Conservation (phyloP, 1,140 invertebrate species). For the Anastrepha obliqua region DNA sequence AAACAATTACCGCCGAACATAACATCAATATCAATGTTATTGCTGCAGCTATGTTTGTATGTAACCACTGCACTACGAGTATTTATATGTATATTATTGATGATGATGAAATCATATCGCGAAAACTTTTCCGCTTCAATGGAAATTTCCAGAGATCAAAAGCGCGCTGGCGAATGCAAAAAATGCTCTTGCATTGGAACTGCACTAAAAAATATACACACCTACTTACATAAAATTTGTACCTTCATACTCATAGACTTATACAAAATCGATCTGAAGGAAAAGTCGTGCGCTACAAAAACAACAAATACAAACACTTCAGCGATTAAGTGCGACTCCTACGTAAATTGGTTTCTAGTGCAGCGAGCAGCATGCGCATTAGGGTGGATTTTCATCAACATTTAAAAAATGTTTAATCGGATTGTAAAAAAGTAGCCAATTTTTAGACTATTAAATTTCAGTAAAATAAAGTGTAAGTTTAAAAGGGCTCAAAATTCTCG, state of each 20-base stretch:
- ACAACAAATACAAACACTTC: background rate
- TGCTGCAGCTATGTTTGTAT: background rate
- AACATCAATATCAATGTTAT: background rate
- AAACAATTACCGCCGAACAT: background rate
- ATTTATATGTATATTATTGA: background rate
- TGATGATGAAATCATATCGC: slow-evolving; percentile 34
- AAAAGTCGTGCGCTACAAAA: slow-evolving; percentile 29
- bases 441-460: no score
- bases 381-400: background rate
- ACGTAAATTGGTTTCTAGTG: slow-evolving; percentile 39
- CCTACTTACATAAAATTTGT: no score
- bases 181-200: background rate
- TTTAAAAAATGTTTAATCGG: no score
- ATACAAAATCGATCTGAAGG: background rate
- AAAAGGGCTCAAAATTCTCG: no score
- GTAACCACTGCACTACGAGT: background rate
- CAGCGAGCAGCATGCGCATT: background rate
- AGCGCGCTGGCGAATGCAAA: slow-evolving; percentile 5
- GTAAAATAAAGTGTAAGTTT: no score
- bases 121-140: slow-evolving; percentile 40
- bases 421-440: no score
- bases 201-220: background rate
- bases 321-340: slow-evolving; percentile 39
- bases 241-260: no score
- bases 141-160: slow-evolving; percentile 47